Conservation (phyloP, 1,140 invertebrate genomes). For the Drosophila dunni region DNA sequence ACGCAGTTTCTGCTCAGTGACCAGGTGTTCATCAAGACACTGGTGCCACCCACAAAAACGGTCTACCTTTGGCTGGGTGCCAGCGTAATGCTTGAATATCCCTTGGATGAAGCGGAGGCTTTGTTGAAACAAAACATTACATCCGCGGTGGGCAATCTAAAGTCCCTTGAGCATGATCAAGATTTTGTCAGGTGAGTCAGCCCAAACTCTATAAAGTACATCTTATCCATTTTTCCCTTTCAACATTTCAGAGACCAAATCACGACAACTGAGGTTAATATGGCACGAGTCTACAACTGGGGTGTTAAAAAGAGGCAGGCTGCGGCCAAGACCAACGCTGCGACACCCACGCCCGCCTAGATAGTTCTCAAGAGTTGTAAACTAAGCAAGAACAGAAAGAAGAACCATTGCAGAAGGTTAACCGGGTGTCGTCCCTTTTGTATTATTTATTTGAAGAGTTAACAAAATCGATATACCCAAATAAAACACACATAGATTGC, state of each 20-base stretch:
- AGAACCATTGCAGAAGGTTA: slow-evolving; percentile 8
- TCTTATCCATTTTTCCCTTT: background rate
- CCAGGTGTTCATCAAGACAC: slow-evolving; percentile 96
- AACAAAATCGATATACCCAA: slow-evolving; percentile 13
- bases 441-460: slow-evolving; percentile 66
- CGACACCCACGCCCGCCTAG: slow-evolving; percentile 52
- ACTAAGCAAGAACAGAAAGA: slow-evolving; percentile 30
- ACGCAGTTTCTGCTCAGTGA: slow-evolving; percentile 97
- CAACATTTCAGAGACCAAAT: slow-evolving; percentile 93
- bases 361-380: slow-evolving; percentile 5
- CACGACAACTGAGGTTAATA: slow-evolving; percentile 99
- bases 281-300: slow-evolving; percentile 98
- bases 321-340: slow-evolving; percentile 65
- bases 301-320: slow-evolving; percentile 95
- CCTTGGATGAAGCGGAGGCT: slow-evolving; percentile 94
- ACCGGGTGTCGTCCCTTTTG: slow-evolving; percentile 33
- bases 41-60: slow-evolving; percentile 95
- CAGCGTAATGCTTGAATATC: slow-evolving; percentile 99
- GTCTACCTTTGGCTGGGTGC: slow-evolving; percentile 99
- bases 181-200: slow-evolving; percentile 84
- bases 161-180: slow-evolving; percentile 95
- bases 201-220: background rate
- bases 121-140: slow-evolving; percentile 95
- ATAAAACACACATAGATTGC: slow-evolving; percentile 38
- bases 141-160: slow-evolving; percentile 93